Conservation (phyloP, 2,113 vertebrate genomes). For the Dromiciops gliroides region DNA sequence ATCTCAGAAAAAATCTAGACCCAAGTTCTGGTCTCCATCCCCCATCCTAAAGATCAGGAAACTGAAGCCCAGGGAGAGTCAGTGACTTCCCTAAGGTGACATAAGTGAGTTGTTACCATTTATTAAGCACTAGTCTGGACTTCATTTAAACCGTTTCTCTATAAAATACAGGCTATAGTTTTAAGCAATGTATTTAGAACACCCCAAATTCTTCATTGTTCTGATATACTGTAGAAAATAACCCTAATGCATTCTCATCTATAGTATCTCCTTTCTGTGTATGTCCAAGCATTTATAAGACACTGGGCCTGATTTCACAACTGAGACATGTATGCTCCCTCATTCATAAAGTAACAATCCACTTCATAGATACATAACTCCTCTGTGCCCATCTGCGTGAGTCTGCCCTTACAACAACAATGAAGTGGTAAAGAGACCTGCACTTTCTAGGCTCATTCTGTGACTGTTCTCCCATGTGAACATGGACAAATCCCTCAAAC, state of each 20-base stretch:
- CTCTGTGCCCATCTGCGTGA: not conserved
- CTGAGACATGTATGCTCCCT: not conserved
- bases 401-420: not conserved
- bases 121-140: not conserved
- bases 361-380: not conserved
- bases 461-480: not conserved
- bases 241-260: not conserved
- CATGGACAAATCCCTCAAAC: not conserved
- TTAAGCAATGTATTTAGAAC: not conserved
- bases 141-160: not conserved
- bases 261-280: not conserved
- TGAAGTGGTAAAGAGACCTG: not conserved
- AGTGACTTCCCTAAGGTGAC: not conserved
- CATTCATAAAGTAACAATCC: not conserved
- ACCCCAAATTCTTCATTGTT: not conserved
- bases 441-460: not conserved
- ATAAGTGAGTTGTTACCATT: not conserved
- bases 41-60: not conserved
- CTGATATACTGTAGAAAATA: not conserved
- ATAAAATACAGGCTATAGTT: not conserved
- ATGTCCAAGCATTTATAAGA: constrained; percentile 2
- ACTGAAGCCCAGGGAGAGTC: not conserved
- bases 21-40: not conserved
- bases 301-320: not conserved
- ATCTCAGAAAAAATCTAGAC: not conserved